Percentiles rank a stretch among this genome's conserved stretches.
Evolutionary conservation across 2,113 vertebrate genomes (phyloP).

Genomic region (Lipophrys pholis): DNA sequence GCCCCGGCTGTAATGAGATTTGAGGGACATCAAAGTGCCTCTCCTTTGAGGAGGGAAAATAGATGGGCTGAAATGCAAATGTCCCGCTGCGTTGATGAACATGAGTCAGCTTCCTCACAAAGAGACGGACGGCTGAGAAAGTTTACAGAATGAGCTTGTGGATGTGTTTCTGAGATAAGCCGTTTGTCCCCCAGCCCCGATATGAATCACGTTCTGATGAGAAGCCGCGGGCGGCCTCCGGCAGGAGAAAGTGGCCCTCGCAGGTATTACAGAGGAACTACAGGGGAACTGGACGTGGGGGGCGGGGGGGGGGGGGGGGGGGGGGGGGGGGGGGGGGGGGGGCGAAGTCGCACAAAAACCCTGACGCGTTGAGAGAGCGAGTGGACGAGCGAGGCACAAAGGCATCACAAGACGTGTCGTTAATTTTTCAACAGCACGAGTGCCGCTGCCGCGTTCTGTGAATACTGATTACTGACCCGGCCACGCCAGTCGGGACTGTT

Average conservation of each 20-base stretch:
- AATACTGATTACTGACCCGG: no score
- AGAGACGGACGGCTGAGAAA: conserved; percentile 39
- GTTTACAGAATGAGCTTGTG: conserved; percentile 50
- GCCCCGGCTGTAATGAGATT: conserved; percentile 82
- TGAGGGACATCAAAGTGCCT: conserved; percentile 82
- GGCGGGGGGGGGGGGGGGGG: no score
- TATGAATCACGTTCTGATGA: conserved; percentile 36
- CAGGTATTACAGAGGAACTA: conserved; percentile 5
- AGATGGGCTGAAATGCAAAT: conserved; percentile 79
- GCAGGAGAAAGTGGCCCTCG: not conserved
- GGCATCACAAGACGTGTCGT: not conserved
- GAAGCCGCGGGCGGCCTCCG: conserved; percentile 12
- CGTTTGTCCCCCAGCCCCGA: conserved; percentile 40
- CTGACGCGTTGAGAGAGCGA: not conserved
- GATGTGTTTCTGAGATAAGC: conserved; percentile 47
- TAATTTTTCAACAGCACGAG: not conserved
- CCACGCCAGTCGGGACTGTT: no score
- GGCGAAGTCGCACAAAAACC: no score
- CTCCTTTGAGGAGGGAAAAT: conserved; percentile 72
- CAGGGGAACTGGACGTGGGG: not conserved
- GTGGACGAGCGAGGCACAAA: not conserved
- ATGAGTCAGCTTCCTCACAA: conserved; percentile 70
- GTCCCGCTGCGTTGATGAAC: conserved; percentile 61
- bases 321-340: no score
- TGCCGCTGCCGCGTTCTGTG: no score